These are phyloP conservation scores for Clarias gariepinus DNA, from an alignment of 2,113 vertebrate species.

Conservation along the genomic window DNA sequence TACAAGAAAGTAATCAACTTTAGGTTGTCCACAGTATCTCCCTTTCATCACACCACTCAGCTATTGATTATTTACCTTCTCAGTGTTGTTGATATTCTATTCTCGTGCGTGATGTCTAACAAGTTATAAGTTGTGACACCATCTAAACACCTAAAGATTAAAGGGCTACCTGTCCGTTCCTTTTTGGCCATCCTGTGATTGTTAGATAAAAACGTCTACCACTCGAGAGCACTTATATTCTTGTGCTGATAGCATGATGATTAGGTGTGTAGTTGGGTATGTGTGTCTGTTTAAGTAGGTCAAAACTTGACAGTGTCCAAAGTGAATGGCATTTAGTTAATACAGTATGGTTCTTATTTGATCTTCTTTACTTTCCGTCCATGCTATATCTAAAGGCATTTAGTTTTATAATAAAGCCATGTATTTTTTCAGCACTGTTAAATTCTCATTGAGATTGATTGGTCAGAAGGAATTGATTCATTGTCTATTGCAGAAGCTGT, in stretches of 20 bases:
- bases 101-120: neutral
- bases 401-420: neutral
- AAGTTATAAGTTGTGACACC: neutral
- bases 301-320: neutral
- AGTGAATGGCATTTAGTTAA: neutral
- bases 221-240: neutral
- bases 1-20: neutral
- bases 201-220: neutral
- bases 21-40: neutral
- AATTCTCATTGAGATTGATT: neutral
- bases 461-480: neutral
- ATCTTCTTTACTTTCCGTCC: neutral
- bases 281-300: neutral
- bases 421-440: neutral
- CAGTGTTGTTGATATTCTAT: neutral
- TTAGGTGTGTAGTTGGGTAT: neutral
- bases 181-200: neutral
- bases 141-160: neutral
- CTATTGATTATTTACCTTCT: neutral
- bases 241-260: neutral
- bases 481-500: neutral
- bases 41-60: neutral
- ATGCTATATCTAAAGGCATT: neutral
- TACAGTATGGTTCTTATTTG: neutral
- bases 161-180: neutral